phyloP scores from a whole-genome alignment of 2,888 invertebrate species.

The Cephus runcator region DNA sequence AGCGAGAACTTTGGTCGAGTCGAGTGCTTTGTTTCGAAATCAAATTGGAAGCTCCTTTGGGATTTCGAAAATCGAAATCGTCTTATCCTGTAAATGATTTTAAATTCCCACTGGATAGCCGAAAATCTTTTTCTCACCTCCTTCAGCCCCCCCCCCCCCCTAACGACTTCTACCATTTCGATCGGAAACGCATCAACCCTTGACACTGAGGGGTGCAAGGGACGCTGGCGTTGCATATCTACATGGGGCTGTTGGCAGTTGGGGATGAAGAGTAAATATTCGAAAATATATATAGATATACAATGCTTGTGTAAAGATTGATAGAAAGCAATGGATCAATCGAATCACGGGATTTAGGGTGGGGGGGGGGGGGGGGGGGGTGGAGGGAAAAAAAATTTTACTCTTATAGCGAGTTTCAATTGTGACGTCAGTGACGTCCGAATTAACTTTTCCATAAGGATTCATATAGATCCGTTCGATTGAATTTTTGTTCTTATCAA shows the following conservation, averaged over 20 bases:
- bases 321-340: background rate
- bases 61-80: background rate
- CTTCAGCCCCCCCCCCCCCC: slow-evolving; percentile 4
- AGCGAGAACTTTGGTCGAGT: background rate
- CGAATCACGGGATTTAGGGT: background rate
- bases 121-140: background rate
- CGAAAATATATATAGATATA: background rate
- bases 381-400: background rate
- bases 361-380: no score
- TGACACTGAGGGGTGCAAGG: slow-evolving; percentile 30
- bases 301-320: background rate
- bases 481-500: background rate
- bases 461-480: background rate
- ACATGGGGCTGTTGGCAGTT: background rate
- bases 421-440: background rate
- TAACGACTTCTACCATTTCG: slow-evolving; percentile 32
- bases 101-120: background rate
- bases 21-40: slow-evolving; percentile 16
- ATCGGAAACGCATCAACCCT: slow-evolving; percentile 48
- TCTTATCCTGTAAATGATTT: slow-evolving; percentile 4
- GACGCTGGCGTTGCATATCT: background rate
- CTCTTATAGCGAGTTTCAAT: background rate
- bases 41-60: background rate
- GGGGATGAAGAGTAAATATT: background rate
- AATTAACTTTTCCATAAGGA: background rate